A percentile compares a stretch with the other conserved stretches of the same genome.
Conservation (phyloP, 2,888 invertebrate genomes). For the Lycaena phlaeas region DNA sequence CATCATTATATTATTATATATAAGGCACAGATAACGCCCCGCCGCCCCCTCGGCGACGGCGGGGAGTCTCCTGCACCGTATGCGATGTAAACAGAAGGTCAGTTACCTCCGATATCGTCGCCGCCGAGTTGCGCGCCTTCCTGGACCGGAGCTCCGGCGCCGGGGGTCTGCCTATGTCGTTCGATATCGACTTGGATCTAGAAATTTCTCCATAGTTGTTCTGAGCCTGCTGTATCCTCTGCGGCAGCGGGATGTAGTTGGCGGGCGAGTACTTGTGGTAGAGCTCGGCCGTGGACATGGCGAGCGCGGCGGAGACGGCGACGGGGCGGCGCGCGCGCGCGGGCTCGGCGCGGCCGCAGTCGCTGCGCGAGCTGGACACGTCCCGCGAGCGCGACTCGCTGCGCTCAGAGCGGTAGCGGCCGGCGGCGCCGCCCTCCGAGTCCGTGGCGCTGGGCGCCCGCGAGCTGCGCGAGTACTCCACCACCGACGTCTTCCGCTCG, state of each 20-base stretch:
- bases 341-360: conserved; percentile 69
- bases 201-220: conserved; percentile 50
- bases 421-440: conserved; percentile 57
- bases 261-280: conserved; percentile 84
- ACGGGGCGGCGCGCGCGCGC: conserved; percentile 68
- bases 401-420: conserved; percentile 43
- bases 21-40: too few relatives aligned
- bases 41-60: too few relatives aligned
- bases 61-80: too few relatives aligned
- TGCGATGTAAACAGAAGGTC: background rate
- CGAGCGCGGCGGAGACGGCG: conserved; percentile 62
- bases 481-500: conserved; percentile 51
- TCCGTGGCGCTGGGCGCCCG: conserved; percentile 61
- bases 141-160: conserved; percentile 46
- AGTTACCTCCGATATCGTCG: conserved; percentile 55
- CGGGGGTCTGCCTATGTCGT: conserved; percentile 70
- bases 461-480: conserved; percentile 46
- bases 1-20: background rate
- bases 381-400: conserved; percentile 70
- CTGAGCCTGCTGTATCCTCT: conserved; percentile 50
- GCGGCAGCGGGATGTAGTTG: conserved; percentile 78
- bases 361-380: conserved; percentile 67
- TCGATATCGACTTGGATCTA: conserved; percentile 72
- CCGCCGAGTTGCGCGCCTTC: conserved; percentile 47
- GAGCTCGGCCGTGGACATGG: conserved; percentile 77